These are phyloP conservation scores for Ara ararauna DNA, from an alignment of 2,797 vertebrate genomes.

Conservation along the genomic window DNA sequence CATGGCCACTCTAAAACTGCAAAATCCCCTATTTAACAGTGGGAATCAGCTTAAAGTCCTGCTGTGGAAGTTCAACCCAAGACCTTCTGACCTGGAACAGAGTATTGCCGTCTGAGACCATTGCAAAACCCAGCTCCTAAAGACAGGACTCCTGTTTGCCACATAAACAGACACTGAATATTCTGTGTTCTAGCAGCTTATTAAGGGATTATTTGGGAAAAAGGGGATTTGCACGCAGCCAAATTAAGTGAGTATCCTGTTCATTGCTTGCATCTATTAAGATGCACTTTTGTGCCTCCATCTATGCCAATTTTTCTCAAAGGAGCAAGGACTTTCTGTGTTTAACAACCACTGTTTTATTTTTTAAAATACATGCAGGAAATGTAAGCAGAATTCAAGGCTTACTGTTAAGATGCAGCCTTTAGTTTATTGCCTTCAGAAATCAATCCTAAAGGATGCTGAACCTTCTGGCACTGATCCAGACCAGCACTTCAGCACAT, in stretches of 20 bases:
- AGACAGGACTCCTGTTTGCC: neutral
- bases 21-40: neutral
- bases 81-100: neutral
- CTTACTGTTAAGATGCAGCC: slow-evolving; percentile 2
- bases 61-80: neutral
- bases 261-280: neutral
- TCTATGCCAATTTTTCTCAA: slow-evolving; percentile 1
- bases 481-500: slow-evolving; percentile 53
- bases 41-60: neutral
- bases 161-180: neutral
- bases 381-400: slow-evolving; percentile 42
- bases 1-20: neutral
- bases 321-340: neutral
- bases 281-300: neutral
- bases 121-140: neutral
- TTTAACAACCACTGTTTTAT: neutral
- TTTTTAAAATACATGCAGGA: slow-evolving; percentile 38
- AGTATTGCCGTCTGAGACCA: neutral
- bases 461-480: slow-evolving; percentile 35
- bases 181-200: neutral
- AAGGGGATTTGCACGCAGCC: neutral
- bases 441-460: slow-evolving; percentile 41
- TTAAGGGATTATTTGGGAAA: slow-evolving; percentile 35
- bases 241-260: neutral
- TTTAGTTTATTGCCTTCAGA: slow-evolving; percentile 35